A percentile compares a stretch with the other conserved stretches of the same genome.
Conservation (phyloP, 64 coral and sea anemone species). For the Montipora foliosa region DNA sequence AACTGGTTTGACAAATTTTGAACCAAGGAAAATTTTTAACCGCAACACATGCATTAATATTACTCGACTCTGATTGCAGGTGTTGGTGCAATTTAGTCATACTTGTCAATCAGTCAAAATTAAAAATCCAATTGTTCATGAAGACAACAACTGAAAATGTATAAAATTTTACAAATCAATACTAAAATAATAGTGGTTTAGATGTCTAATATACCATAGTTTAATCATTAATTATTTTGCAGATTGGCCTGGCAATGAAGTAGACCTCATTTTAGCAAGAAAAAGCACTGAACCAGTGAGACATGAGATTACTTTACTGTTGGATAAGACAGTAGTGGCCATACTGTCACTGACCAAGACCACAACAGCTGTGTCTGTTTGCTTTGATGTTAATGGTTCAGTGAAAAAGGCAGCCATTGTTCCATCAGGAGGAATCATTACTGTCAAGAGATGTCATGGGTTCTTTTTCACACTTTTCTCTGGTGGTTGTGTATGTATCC, state of each 20-base stretch:
- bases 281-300: conserved; percentile 19
- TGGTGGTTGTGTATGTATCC: conserved; percentile 77
- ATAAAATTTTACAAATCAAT: no score
- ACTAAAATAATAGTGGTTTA: no score
- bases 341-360: conserved; percentile 33
- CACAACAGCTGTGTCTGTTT: conserved; percentile 23
- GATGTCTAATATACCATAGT: not conserved
- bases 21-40: no score
- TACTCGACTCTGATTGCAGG: no score
- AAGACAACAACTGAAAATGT: no score
- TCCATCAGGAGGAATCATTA: conserved; percentile 27
- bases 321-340: conserved; percentile 59
- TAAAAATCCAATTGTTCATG: no score
- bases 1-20: no score
- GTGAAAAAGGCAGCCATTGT: conserved; percentile 32
- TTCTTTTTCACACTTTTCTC: conserved; percentile 78
- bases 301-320: conserved; percentile 42
- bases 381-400: conserved; percentile 73
- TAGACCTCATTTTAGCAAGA: conserved; percentile 52
- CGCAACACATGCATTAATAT: no score
- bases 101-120: no score
- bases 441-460: conserved; percentile 42
- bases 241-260: conserved; percentile 47
- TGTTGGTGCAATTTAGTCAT: no score
- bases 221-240: not conserved